A percentile compares a stretch with the other conserved stretches of the same genome.
Evolutionary conservation across 2,888 invertebrate genomes (phyloP).

Genomic region (Drosophila emarginata): DNA sequence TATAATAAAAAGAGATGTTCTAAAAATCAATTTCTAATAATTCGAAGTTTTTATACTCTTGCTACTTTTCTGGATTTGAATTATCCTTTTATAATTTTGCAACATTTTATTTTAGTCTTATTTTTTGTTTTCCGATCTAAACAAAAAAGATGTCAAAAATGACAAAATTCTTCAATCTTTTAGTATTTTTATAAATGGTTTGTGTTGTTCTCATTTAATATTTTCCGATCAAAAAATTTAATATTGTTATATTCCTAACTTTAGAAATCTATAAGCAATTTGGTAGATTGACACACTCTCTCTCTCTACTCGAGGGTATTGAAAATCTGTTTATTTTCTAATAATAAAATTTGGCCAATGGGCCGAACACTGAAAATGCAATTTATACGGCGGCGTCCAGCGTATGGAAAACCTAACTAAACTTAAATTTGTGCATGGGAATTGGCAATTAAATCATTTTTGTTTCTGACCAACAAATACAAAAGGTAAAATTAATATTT

Average conservation of each 20-base stretch:
- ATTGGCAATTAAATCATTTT: conserved; percentile 49
- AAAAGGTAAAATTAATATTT: conserved; percentile 56
- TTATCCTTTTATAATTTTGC: too few relatives aligned
- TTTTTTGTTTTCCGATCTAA: too few relatives aligned
- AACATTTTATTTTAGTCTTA: background rate
- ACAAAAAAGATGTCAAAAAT: too few relatives aligned
- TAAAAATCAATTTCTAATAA: background rate
- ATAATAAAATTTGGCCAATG: conserved; percentile 61
- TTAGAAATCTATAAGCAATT: background rate
- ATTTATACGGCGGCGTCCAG: conserved; percentile 49
- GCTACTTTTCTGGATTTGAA: background rate
- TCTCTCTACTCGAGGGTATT: background rate
- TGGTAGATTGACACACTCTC: background rate
- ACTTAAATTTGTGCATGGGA: conserved; percentile 38
- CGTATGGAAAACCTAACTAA: conserved; percentile 44
- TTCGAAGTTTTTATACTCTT: background rate
- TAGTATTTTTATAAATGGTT: too few relatives aligned
- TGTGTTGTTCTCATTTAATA: too few relatives aligned
- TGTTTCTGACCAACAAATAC: conserved; percentile 39
- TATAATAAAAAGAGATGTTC: conserved; percentile 1
- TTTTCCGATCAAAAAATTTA: too few relatives aligned
- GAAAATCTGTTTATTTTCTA: conserved; percentile 39
- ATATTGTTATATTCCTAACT: too few relatives aligned
- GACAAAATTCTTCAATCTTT: too few relatives aligned
- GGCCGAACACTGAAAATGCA: conserved; percentile 45